Evolutionary conservation across 2,797 vertebrate genomes (phyloP), one percentile per base, ranked within the genome.

Genomic region (Ambastaia sidthimunki): DNA sequence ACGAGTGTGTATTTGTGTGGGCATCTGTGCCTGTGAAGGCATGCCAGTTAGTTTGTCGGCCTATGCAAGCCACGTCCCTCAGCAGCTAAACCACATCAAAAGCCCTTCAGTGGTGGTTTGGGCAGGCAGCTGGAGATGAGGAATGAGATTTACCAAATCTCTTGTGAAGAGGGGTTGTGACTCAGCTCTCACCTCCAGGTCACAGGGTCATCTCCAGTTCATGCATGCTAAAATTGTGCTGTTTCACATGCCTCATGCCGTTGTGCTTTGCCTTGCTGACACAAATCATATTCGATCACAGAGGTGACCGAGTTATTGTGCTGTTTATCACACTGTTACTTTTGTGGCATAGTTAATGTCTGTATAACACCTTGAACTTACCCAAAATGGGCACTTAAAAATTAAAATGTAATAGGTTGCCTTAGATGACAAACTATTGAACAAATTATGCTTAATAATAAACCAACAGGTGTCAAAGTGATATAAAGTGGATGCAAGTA

Each of bases 1-100:
- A 81, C 25, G 65, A 72, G 50, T 59, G 21, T 28, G 63, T 68
- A 74, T 72, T 54, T 82, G 55, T 48, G 80, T 69, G 74, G 55
- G 37, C 16, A 71, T 47, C 19, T 55, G 59, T 11, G 71, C 68
- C 23, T 74, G 54, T 67, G 72, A 76, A 55, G 48, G 25, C 41
- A 57, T 71, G 79, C 62, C 50, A 60, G 25, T 71, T 47, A 60
- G 63, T n/a, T 21, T 74, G 71, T 52, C 44, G n/a, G 37, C 57
- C 37, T 41, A 25, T 28, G 3, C 23, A 10, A 60, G 55, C 62
- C 19, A 28, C 21, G 34, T 78, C 50, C 69, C 21, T 31, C 31
- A 21, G 74, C 80, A 65, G 52, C 67, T 54, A 28, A 72, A 63
- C 74, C 37, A 67, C 48, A 65, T 84, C 71, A 72, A 66, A 28